Evolutionary conservation across 2,888 invertebrate genomes (phyloP).

Genomic region (Ophion costatus): DNA sequence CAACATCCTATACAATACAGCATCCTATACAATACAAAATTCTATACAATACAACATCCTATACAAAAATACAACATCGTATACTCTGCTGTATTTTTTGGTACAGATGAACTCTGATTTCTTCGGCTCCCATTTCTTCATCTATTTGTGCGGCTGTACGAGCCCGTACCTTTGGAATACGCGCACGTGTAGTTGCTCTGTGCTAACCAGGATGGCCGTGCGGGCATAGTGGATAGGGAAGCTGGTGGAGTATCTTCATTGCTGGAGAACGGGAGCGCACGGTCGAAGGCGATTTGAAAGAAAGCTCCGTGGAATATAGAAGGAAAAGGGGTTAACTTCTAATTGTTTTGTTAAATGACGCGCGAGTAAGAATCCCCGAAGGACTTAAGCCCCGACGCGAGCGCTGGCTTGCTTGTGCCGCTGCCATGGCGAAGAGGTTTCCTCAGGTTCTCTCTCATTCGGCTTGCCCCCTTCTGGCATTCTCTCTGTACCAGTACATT

Average conservation of each 20-base stretch:
- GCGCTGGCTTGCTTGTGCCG: constrained; percentile 63
- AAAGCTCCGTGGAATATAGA: constrained; percentile 73
- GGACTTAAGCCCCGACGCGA: constrained; percentile 82
- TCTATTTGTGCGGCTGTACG: neutral
- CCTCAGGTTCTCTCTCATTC: constrained; percentile 56
- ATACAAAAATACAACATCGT: too few relatives aligned
- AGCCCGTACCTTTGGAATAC: neutral
- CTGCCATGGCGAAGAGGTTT: constrained; percentile 42
- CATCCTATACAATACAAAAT: too few relatives aligned
- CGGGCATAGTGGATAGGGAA: constrained; percentile 49
- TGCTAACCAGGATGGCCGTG: constrained; percentile 29
- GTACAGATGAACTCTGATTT: too few relatives aligned
- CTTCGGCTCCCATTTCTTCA: neutral
- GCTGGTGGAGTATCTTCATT: constrained; percentile 56
- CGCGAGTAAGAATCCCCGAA: constrained; percentile 83
- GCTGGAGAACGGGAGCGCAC: constrained; percentile 69
- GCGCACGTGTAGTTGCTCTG: constrained; percentile 6
- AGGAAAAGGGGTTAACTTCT: constrained; percentile 83
- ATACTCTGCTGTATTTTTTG: too few relatives aligned
- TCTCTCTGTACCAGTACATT: constrained; percentile 60
- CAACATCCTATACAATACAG: too few relatives aligned
- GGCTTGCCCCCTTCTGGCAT: constrained; percentile 39
- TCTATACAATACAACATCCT: too few relatives aligned
- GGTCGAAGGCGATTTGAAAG: constrained; percentile 75
- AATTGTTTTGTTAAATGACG: constrained; percentile 84